Percentiles rank a stretch among this genome's conserved stretches.
phyloP scores from a whole-genome alignment of 2,113 vertebrate species.

The Cacatua alba region DNA sequence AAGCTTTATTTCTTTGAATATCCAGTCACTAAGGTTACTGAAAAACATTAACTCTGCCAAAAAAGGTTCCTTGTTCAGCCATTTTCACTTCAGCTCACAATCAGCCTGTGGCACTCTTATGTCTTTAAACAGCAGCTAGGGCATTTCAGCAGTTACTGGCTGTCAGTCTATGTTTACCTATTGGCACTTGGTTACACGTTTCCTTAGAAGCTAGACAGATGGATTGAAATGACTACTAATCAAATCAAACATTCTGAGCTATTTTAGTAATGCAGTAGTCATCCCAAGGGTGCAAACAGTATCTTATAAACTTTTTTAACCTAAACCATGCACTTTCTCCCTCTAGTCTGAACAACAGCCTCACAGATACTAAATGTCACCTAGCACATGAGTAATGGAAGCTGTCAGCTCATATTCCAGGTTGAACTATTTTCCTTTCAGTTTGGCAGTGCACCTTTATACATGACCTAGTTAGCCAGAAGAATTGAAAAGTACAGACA shows the following conservation, averaged over 20 bases:
- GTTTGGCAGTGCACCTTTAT: neutral
- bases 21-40: neutral
- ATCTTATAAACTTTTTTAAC: neutral
- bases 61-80: too few relatives aligned
- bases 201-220: neutral
- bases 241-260: neutral
- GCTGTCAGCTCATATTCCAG: neutral
- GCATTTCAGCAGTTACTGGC: neutral
- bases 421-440: neutral
- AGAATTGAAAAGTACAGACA: neutral
- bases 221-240: neutral
- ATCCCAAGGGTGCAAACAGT: neutral
- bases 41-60: too few relatives aligned
- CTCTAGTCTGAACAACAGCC: neutral
- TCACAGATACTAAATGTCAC: neutral
- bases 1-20: neutral
- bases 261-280: neutral
- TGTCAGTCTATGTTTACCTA: neutral
- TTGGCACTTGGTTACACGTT: neutral
- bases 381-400: neutral
- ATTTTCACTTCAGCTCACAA: too few relatives aligned
- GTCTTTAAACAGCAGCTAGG: neutral
- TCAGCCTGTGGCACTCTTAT: neutral
- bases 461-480: neutral
- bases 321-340: neutral